These are phyloP conservation scores for Pycnonotus jocosus DNA, from an alignment of 2,113 vertebrate species.

Conservation along the genomic window DNA sequence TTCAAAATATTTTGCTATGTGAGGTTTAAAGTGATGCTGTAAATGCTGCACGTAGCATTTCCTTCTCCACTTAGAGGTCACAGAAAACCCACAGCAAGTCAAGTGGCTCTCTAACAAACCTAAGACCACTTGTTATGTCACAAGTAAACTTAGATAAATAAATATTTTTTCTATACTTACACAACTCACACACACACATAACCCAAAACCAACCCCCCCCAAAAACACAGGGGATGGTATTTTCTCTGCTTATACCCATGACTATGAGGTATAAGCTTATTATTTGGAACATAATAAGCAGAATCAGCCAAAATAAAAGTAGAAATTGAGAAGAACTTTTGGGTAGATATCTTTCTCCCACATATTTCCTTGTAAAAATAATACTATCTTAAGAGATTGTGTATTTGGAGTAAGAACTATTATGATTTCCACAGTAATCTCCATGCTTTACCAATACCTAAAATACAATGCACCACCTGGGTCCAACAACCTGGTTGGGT, in stretches of 20 bases:
- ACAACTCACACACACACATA: background rate
- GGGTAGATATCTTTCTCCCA: background rate
- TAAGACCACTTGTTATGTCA: background rate
- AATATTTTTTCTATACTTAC: background rate
- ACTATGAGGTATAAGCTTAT: too few species aligned
- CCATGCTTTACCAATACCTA: background rate
- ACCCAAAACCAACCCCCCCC: accelerated
- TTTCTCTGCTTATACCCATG: background rate
- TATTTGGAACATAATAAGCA: background rate
- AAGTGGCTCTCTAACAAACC: background rate
- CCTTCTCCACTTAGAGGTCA: background rate
- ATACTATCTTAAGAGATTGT: background rate
- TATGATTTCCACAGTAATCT: background rate
- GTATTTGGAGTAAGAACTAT: background rate
- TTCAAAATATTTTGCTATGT: background rate
- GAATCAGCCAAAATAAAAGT: background rate
- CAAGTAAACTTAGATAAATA: background rate
- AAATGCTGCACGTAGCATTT: background rate
- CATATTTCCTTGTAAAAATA: background rate
- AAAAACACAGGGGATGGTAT: background rate
- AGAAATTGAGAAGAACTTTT: background rate
- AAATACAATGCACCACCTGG: background rate
- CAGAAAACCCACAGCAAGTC: background rate
- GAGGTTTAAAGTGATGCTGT: background rate
- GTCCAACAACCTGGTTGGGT: background rate